phyloP scores from a whole-genome alignment of 2,113 vertebrate species.

The Cettia cetti region DNA sequence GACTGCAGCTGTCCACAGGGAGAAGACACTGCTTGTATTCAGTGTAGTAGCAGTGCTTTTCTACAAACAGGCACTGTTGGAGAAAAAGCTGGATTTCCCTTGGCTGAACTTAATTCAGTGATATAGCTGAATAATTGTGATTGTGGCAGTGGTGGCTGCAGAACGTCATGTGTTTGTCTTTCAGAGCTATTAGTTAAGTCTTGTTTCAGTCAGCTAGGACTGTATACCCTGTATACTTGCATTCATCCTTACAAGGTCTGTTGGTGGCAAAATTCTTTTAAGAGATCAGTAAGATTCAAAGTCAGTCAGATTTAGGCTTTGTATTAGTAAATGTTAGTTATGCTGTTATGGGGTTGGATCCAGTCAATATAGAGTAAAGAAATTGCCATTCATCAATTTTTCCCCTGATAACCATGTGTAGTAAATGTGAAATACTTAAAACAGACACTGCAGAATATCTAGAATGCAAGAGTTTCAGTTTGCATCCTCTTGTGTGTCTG shows the following conservation, averaged over 20 bases:
- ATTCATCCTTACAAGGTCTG: not conserved
- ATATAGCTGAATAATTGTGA: not conserved
- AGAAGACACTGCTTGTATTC: not conserved
- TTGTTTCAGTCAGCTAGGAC: not conserved
- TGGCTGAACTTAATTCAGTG: not conserved
- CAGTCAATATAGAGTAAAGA: not conserved
- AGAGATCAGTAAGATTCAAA: not conserved
- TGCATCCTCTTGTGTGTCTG: not conserved
- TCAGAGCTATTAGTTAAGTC: not conserved
- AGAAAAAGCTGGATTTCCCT: not conserved
- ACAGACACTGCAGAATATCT: not conserved
- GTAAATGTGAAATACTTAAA: not conserved
- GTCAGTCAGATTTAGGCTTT: not conserved
- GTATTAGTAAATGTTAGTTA: not conserved
- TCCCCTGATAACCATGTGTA: not conserved
- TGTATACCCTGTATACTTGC: not conserved
- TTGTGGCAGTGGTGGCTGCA: not conserved
- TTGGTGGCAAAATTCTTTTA: not conserved
- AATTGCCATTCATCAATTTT: not conserved
- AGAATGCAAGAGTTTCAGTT: not conserved
- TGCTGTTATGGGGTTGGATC: not conserved
- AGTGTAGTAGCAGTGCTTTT: not conserved
- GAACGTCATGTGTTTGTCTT: not conserved
- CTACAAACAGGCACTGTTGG: not conserved
- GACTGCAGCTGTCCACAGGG: not conserved